Percentiles rank a stretch among this genome's conserved stretches.
phyloP scores from a whole-genome alignment of 2,113 vertebrate species.

The Lucifuga dentata region DNA sequence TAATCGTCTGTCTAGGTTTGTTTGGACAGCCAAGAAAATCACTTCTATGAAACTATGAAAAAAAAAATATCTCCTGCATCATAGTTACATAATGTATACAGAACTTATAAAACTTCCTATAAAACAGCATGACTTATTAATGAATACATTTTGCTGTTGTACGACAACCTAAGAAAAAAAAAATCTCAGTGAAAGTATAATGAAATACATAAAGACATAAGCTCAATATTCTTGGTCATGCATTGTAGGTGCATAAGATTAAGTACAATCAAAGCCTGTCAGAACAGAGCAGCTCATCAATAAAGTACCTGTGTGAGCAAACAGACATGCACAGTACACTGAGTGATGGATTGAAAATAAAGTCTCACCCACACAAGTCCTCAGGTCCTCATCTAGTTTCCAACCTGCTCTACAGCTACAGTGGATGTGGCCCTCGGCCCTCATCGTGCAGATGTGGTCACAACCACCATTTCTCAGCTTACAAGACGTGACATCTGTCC shows the following conservation, averaged over 20 bases:
- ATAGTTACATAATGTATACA: too few relatives aligned
- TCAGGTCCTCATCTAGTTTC: slow-evolving; percentile 70
- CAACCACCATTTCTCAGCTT: slow-evolving; percentile 83
- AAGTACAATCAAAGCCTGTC: background rate
- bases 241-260: background rate
- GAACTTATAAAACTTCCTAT: too few relatives aligned
- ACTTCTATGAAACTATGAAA: too few relatives aligned
- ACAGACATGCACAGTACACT: too few relatives aligned
- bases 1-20: too few relatives aligned
- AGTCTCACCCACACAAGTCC: slow-evolving; percentile 77
- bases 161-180: too few relatives aligned
- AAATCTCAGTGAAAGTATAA: too few relatives aligned
- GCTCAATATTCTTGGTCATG: background rate
- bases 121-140: too few relatives aligned
- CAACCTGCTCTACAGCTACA: slow-evolving; percentile 83
- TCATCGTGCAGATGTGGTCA: slow-evolving; percentile 73
- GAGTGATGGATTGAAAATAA: slow-evolving; percentile 6
- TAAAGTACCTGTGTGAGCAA: background rate
- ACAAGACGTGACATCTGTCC: slow-evolving; percentile 81
- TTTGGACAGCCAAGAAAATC: too few relatives aligned
- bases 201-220: background rate
- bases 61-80: too few relatives aligned
- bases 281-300: background rate
- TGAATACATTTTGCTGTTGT: too few relatives aligned
- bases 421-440: slow-evolving; percentile 67